Percentiles rank a stretch among this genome's conserved stretches.
These are phyloP conservation scores for Callitettix versicolor DNA, from an alignment of 1,140 invertebrate species.

Conservation along the genomic window DNA sequence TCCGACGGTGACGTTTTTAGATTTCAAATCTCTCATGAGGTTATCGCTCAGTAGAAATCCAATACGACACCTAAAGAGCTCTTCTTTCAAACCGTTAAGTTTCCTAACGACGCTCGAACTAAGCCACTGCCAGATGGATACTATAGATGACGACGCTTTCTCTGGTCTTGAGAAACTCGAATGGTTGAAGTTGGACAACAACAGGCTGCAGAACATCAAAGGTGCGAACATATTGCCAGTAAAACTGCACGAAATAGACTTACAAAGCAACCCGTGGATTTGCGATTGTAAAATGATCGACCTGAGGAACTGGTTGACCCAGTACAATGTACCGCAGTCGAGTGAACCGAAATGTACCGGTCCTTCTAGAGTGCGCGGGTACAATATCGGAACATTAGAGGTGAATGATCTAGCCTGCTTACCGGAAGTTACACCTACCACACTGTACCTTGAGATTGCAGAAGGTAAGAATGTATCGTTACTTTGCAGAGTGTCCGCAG, in stretches of 20 bases:
- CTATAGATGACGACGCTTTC: conserved; percentile 69
- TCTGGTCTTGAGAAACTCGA: conserved; percentile 67
- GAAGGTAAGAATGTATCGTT: conserved; percentile 70
- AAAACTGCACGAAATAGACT: conserved; percentile 59
- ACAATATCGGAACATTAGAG: conserved; percentile 55
- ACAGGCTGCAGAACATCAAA: conserved; percentile 58
- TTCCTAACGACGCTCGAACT: conserved; percentile 71
- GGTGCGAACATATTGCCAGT: conserved; percentile 58
- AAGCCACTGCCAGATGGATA: conserved; percentile 63
- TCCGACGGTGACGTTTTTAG: conserved; percentile 63
- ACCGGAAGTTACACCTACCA: conserved; percentile 60
- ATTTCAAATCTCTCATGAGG: conserved; percentile 68
- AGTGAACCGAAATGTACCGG: conserved; percentile 61
- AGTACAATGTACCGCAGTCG: conserved; percentile 56
- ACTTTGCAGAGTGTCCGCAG: conserved; percentile 62
- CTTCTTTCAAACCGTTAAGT: conserved; percentile 63
- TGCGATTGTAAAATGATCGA: conserved; percentile 74
- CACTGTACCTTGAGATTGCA: conserved; percentile 59
- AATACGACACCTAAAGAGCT: conserved; percentile 53
- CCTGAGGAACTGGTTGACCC: conserved; percentile 64
- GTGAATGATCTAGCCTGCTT: conserved; percentile 68
- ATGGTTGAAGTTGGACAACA: conserved; percentile 73
- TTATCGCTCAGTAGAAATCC: conserved; percentile 71
- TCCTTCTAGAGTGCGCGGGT: conserved; percentile 52
- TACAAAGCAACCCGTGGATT: conserved; percentile 80